phyloP scores from a whole-genome alignment of 2,888 invertebrate genomes.

The Sceliomorpha sp. region DNA sequence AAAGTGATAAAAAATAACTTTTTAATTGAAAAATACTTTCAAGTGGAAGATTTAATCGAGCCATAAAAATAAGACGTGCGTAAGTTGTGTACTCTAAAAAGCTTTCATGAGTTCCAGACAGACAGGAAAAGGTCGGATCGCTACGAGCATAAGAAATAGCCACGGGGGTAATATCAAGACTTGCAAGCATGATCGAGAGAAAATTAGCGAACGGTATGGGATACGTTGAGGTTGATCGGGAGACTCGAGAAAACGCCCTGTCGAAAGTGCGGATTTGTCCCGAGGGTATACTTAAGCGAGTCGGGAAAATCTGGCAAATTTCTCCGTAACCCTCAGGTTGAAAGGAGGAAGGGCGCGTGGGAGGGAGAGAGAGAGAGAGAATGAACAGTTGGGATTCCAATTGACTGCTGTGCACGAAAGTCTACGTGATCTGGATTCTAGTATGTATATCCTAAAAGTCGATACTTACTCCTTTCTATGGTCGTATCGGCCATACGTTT shows the following conservation, averaged over 20 bases:
- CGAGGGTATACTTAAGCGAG: slow-evolving; percentile 70
- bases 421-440: slow-evolving; percentile 59
- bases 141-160: slow-evolving; percentile 57
- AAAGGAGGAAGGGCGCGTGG: not conserved
- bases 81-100: slow-evolving; percentile 45
- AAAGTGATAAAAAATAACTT: too few species aligned
- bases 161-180: slow-evolving; percentile 57
- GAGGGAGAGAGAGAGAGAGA: slow-evolving; percentile 12
- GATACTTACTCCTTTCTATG: slow-evolving; percentile 57
- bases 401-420: slow-evolving; percentile 53
- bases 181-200: slow-evolving; percentile 54
- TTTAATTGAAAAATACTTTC: too few species aligned
- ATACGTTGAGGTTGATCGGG: slow-evolving; percentile 56
- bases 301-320: slow-evolving; percentile 67
- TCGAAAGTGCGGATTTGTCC: slow-evolving; percentile 75
- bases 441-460: slow-evolving; percentile 53
- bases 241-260: slow-evolving; percentile 61
- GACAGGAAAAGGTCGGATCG: slow-evolving; percentile 39
- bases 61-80: too few species aligned
- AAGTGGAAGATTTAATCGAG: too few species aligned
- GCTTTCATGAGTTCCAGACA: slow-evolving; percentile 25
- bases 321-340: slow-evolving; percentile 46
- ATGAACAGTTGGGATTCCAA: slow-evolving; percentile 55
- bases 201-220: slow-evolving; percentile 62
- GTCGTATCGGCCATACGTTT: slow-evolving; percentile 53